Evolutionary conservation across 2,797 vertebrate genomes (phyloP).

Genomic region (Darevskia mixta): DNA sequence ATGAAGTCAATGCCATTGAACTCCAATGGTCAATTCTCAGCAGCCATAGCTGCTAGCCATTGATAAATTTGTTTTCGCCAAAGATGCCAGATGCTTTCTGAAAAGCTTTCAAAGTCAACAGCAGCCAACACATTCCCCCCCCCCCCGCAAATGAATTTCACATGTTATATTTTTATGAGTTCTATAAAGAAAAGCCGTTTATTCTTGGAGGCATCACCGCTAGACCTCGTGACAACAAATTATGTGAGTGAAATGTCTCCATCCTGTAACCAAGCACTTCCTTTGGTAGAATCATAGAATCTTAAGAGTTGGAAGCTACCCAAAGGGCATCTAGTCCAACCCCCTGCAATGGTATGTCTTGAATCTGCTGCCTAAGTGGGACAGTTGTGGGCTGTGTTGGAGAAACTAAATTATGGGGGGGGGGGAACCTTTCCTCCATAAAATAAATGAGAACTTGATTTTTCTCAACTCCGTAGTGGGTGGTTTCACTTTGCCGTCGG

Average conservation of each 20-base stretch:
- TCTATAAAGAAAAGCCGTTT: not conserved
- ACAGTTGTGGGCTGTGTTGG: not conserved
- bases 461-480: conserved; percentile 18
- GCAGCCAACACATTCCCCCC: not conserved
- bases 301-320: too few relatives aligned
- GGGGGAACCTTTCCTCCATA: conserved; percentile 29
- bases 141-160: too few relatives aligned
- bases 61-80: not conserved
- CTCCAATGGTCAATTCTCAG: not conserved
- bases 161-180: too few relatives aligned
- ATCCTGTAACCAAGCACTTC: not conserved
- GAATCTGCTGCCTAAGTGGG: not conserved
- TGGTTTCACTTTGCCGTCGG: conserved; percentile 36
- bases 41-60: not conserved
- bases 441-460: conserved; percentile 24
- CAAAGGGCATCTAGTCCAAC: too few relatives aligned
- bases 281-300: too few relatives aligned
- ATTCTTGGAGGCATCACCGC: not conserved
- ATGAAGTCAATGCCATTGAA: not conserved
- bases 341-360: too few relatives aligned
- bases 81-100: not conserved
- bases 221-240: not conserved
- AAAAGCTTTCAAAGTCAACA: not conserved
- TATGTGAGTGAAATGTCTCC: not conserved
- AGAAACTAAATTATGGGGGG: conserved; percentile 44